Evolutionary conservation across 2,888 invertebrate species (phyloP).

Genomic region (Rhamphomyia laevipes): DNA sequence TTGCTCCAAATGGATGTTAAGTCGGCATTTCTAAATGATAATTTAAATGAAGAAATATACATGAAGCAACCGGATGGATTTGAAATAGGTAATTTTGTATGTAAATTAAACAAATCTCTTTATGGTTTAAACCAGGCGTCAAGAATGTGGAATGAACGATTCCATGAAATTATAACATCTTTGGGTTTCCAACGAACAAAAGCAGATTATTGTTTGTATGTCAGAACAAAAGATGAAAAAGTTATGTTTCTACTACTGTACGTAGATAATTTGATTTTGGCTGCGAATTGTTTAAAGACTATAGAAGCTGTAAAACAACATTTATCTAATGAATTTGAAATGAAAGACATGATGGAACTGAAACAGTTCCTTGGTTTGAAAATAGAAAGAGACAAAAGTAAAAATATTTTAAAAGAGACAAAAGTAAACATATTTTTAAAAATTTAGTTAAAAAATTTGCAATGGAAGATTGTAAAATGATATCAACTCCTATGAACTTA

Average conservation of each 20-base stretch:
- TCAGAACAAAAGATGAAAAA: not conserved
- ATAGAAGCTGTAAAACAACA: not conserved
- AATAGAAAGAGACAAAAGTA: too few relatives aligned
- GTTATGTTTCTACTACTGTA: not conserved
- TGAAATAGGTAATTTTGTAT: constrained; percentile 2
- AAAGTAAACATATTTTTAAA: too few relatives aligned
- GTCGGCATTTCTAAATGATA: constrained; percentile 8
- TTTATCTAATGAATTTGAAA: not conserved
- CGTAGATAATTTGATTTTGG: not conserved
- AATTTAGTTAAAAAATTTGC: too few relatives aligned
- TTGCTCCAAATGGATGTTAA: constrained; percentile 10
- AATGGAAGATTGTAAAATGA: too few relatives aligned
- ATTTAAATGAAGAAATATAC: constrained; percentile 2
- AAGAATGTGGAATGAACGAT: constrained; percentile 10
- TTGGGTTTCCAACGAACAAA: not conserved
- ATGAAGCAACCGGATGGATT: constrained; percentile 6
- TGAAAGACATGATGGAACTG: not conserved
- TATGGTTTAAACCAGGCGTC: constrained; percentile 13
- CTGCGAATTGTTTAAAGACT: not conserved
- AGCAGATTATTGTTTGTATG: constrained; percentile 3
- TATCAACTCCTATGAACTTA: too few relatives aligned
- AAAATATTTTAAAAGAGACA: too few relatives aligned
- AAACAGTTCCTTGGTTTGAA: not conserved
- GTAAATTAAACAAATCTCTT: constrained; percentile 8
- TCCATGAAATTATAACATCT: not conserved